These are phyloP conservation scores for Metellina segmentata DNA, from an alignment of 2,888 invertebrate species.

Conservation along the genomic window DNA sequence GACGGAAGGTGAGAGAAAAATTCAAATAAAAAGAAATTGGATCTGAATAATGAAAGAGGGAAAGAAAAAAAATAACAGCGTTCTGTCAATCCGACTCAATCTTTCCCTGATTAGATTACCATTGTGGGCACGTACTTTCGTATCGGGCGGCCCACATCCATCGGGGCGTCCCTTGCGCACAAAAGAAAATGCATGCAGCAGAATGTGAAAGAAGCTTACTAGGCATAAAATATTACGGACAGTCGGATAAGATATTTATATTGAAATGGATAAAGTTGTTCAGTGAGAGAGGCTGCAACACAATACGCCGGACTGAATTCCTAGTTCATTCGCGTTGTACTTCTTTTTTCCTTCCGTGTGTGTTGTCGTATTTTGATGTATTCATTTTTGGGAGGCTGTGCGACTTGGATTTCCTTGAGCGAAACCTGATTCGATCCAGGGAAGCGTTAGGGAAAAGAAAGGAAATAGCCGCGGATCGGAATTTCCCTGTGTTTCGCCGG, in stretches of 20 bases:
- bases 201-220: slow-evolving; percentile 71
- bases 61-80: slow-evolving; percentile 31
- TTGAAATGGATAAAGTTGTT: slow-evolving; percentile 73
- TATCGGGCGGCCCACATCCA: slow-evolving; percentile 15
- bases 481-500: neutral
- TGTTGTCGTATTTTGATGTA: neutral
- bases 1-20: slow-evolving; percentile 1
- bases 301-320: slow-evolving; percentile 38
- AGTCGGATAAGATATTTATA: slow-evolving; percentile 66
- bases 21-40: slow-evolving; percentile 25
- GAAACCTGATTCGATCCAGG: neutral
- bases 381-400: neutral
- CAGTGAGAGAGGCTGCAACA: slow-evolving; percentile 33
- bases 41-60: slow-evolving; percentile 32
- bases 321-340: neutral
- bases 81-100: slow-evolving; percentile 54
- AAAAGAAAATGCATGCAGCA: slow-evolving; percentile 39
- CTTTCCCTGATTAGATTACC: slow-evolving; percentile 67
- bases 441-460: neutral
- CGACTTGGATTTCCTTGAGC: neutral
- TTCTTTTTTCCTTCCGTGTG: slow-evolving; percentile 45
- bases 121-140: slow-evolving; percentile 55
- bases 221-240: slow-evolving; percentile 71
- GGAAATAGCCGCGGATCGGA: neutral
- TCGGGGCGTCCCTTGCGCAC: slow-evolving; percentile 18